Conservation (phyloP, 1,140 invertebrate species). For the Diprion similis region DNA sequence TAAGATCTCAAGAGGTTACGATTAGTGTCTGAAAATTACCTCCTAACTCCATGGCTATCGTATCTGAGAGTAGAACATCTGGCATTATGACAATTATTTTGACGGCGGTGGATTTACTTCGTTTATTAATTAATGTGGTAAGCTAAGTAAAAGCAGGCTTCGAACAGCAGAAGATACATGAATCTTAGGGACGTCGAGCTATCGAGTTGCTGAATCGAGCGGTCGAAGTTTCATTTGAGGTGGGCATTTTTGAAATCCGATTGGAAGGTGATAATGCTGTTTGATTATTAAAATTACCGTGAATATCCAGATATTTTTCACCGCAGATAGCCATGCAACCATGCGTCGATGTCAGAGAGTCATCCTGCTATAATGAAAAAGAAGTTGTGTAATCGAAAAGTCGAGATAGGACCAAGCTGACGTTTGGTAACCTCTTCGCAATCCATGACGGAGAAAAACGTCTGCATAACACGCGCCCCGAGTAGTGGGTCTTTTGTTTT, state of each 20-base stretch:
- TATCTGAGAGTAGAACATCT: slow-evolving; percentile 51
- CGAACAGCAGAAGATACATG: background rate
- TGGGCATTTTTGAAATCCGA: background rate
- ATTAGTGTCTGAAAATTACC: slow-evolving; percentile 40
- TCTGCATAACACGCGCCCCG: slow-evolving; percentile 23
- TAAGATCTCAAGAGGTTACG: background rate
- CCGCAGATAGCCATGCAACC: slow-evolving; percentile 27
- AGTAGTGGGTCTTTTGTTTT: slow-evolving; percentile 23
- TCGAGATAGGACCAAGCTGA: background rate
- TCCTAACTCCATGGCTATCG: slow-evolving; percentile 53
- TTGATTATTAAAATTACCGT: slow-evolving; percentile 21
- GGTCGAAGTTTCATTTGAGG: background rate
- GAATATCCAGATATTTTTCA: slow-evolving; percentile 28
- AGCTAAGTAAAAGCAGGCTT: background rate
- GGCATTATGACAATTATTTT: slow-evolving; percentile 48
- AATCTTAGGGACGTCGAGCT: background rate
- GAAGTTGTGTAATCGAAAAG: slow-evolving; percentile 9
- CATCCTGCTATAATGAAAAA: slow-evolving; percentile 22
- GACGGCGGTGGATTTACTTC: background rate
- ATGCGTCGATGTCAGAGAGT: slow-evolving; percentile 24
- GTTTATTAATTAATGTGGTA: background rate
- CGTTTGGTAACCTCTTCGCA: slow-evolving; percentile 21
- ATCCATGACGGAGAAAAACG: slow-evolving; percentile 24
- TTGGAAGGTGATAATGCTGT: too few relatives aligned
- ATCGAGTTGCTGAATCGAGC: background rate